A percentile compares a stretch with the other conserved stretches of the same genome.
These are phyloP conservation scores for Drosophila mercatorum DNA, from an alignment of 2,888 invertebrate species.

Conservation along the genomic window DNA sequence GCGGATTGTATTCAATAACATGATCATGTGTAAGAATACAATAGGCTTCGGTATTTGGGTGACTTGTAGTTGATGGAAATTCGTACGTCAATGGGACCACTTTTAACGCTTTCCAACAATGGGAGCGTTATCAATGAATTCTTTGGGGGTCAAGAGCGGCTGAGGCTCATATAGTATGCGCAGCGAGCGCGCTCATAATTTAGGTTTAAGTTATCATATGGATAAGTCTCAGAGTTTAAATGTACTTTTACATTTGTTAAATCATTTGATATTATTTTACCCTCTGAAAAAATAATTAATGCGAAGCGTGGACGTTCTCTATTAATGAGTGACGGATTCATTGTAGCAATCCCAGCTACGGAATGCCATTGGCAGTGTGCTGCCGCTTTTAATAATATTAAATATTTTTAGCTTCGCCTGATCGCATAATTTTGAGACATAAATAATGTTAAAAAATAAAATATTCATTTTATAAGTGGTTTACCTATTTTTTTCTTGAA, in stretches of 20 bases:
- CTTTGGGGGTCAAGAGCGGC: not conserved
- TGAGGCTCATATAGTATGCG: not conserved
- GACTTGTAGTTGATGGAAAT: not conserved
- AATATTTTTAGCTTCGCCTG: not conserved
- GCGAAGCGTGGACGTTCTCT: not conserved
- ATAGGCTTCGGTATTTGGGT: not conserved
- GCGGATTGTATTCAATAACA: not conserved
- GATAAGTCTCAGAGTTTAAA: not conserved
- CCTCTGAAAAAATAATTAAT: not conserved
- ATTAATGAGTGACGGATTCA: not conserved
- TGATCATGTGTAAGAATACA: not conserved
- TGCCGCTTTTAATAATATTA: slow-evolving; percentile 1
- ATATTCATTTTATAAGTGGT: not conserved
- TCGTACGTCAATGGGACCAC: not conserved
- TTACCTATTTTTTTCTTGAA: not conserved
- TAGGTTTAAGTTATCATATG: not conserved
- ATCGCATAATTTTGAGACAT: not conserved
- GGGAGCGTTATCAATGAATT: not conserved
- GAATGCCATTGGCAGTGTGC: not conserved
- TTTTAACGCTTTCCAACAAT: not conserved
- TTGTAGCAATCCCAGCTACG: not conserved
- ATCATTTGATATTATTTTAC: not conserved
- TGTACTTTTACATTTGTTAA: slow-evolving; percentile 1
- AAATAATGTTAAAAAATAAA: not conserved
- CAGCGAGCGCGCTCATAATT: not conserved